Base-by-base conservation (phyloP, 2,113 vertebrate species). In the Lagopus leucura region DNA sequence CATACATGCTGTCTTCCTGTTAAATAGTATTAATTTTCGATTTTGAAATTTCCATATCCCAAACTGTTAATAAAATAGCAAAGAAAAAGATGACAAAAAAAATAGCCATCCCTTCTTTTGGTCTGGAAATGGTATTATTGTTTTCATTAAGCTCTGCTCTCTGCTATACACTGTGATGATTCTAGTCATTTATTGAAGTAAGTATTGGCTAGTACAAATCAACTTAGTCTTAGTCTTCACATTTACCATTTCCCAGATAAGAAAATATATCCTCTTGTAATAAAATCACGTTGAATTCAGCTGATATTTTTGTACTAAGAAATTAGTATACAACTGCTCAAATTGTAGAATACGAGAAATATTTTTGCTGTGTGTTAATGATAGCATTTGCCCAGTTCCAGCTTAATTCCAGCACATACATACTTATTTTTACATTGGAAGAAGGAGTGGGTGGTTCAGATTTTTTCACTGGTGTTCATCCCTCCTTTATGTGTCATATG, bases 381-480 rank as follows among this genome's bases (percentile, higher is more conserved):
- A 52, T 13, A 55, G 30, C 18, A 8, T 38, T 72, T 13, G 20
- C 25, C 50, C 25, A 27, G 24, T 14, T 52, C 25, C 50, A 65
- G 13, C 34, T n/a, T 80, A 42, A 79, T 93, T 86, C 27, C 13
- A 58, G n/a, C 17, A 52, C 17, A 6, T 57, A 27, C 50, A 15
- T 52, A 28, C 25, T 54, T 54, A 27, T 54, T 54, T 54, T 28
- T 16, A 11, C 20, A 8, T 40, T n/a, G 34, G 43, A 40, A 69
- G 42, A 48, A 50, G 48, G 36, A 66, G 50, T 19, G 24, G 11
- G 11, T 52, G 24, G 16, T 52, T 85, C 48, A 64, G 1, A 42
- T 16, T 19, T 47, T 80, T 30, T 22, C 43, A 25, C 24, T 25
- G 0, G 0, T 54, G 11, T 45, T 57, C 34, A 4, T 38, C 55